Base-by-base conservation (phyloP, 2,113 vertebrate species). In the Herpetotheres cachinnans region DNA sequence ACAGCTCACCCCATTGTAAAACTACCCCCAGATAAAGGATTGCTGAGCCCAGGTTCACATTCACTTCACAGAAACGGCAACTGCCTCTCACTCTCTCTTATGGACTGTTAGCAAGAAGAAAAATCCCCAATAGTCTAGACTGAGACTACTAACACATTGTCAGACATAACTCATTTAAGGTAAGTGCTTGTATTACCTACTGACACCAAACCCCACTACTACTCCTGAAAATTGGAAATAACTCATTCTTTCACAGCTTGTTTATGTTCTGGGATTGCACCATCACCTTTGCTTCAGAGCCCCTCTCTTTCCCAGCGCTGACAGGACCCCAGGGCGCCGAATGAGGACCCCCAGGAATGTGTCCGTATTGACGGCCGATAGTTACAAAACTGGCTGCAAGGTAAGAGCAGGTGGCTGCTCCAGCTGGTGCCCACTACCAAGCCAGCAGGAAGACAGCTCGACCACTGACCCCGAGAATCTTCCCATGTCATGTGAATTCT, bases 401-500 rank as follows among this genome's bases (percentile, higher is more conserved):
- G 72, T 13, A 2, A 1, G 84, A 40, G 67, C 95, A 96, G 94
- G 95, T 81, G 89, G 95, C 84, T 55, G 81, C 65, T 27, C 92
- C 90, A 84, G 84, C 77, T 65, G 93, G 62, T 59, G 62, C 47
- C 61, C 71, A 15, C 2, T 0, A 15, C 61, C 14, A 6, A 16
- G 19, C 1, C 87, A 49, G 40, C 81, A 17, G 72, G 56, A 42
- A 16, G 12, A 14, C 77, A 76, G 70, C 52, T 29, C 34, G 4
- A 34, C 32, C 82, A 7, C 34, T 0, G 20, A 85, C 9, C 40
- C 49, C 20, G 0, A 6, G 17, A 16, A 11, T 3, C 21, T 7
- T 12, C 15, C 55, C 13, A 0, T 0, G 4, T 0, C 19, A 61
- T 0, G 16, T 5, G 70, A 16, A 24, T 27, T 34, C 29, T 15